Base-by-base conservation (phyloP, 2,888 invertebrate genomes). In the Thera obeliscata region DNA sequence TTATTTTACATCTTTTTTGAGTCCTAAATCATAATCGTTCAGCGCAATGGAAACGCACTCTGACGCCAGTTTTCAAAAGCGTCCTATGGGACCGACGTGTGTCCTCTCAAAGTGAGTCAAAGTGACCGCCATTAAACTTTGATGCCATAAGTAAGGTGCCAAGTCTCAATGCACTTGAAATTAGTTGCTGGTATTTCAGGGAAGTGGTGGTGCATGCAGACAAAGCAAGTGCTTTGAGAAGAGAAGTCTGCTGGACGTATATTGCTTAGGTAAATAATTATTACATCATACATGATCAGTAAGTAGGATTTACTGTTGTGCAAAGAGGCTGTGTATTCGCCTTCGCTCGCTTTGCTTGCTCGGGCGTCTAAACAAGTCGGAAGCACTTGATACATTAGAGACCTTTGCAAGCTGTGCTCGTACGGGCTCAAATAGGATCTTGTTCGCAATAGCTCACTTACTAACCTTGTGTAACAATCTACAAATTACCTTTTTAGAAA, bases 71-170 rank as follows among this genome's bases (percentile, higher is more conserved):
- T 85, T 85, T 84, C 85, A 86, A 87, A 86, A 85, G 85, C 81
- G 71, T 82, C 89, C 85, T 78, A 74, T 56, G 89, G 87, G 90
- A 86, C 77, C 74, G 77, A 80, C 85, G 81, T 82, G 81, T 84
- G 86, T 82, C 81, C 81, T 84, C 86, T 81, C 90, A 93, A 91
- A 91, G 92, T 91, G 91, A 91, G 91, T 81, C 90, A 93, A 91
- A 91, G 92, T 91, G 91, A 91, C 92, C 91, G 84, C 89, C 81
- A 85, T 91, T 90, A 90, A 89, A 86, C 88, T 87, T 90, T 87
- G 85, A 90, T 79, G 80, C 75, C 74, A 81, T 78, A 83, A 85
- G 82, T 81, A 82, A 86, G 86, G 87, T 87, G 87, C 86, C 86
- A 83, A 84, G 78, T 78, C 76, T 12, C 54, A 55, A 56, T 56